A percentile compares a stretch with the other conserved stretches of the same genome.
phyloP scores from a whole-genome alignment of 2,888 invertebrate genomes.

The Bembecia ichneumoniformis region DNA sequence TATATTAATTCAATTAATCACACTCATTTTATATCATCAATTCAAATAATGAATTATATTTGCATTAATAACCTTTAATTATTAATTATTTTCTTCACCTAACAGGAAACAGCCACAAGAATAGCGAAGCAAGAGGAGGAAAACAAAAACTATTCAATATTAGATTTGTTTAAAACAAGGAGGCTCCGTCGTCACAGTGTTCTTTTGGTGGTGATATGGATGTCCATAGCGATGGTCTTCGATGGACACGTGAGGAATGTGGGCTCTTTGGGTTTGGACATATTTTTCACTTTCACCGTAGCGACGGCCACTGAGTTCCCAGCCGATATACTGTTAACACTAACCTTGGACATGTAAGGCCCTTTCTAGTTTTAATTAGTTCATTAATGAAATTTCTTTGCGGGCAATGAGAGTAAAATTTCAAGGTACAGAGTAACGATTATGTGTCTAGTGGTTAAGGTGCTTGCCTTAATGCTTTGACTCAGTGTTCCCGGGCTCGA shows the following conservation, averaged over 20 bases:
- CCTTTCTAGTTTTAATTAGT: background rate
- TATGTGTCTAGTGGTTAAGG: no score
- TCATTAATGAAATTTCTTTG: no score
- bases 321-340: slow-evolving; percentile 82
- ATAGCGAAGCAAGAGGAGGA: slow-evolving; percentile 80
- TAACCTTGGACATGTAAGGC: slow-evolving; percentile 75
- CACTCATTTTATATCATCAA: no score
- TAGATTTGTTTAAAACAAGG: slow-evolving; percentile 85
- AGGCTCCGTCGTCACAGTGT: slow-evolving; percentile 81
- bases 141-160: slow-evolving; percentile 79
- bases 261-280: slow-evolving; percentile 82
- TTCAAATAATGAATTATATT: no score
- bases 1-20: no score
- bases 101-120: slow-evolving; percentile 76
- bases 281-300: slow-evolving; percentile 87
- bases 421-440: no score
- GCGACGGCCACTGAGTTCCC: slow-evolving; percentile 88
- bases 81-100: slow-evolving; percentile 3
- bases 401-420: no score
- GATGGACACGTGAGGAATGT: slow-evolving; percentile 92
- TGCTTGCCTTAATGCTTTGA: no score
- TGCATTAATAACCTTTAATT: no score
- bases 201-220: slow-evolving; percentile 85
- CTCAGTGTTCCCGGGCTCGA: no score
- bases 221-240: slow-evolving; percentile 87